These are phyloP conservation scores for Parnassius orleans DNA, from an alignment of 2,888 invertebrate species.

Conservation along the genomic window DNA sequence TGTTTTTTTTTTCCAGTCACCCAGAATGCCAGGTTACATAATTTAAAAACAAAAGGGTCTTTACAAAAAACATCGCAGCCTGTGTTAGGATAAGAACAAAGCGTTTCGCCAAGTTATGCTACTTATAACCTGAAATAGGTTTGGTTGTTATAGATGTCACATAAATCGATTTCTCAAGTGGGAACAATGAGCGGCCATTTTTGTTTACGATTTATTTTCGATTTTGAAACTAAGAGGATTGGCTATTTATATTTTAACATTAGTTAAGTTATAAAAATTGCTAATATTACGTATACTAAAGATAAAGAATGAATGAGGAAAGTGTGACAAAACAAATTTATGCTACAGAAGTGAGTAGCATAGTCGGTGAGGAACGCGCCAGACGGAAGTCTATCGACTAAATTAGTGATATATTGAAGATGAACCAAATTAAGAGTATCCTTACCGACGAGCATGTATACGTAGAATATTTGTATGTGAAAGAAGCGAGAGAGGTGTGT, in stretches of 20 bases:
- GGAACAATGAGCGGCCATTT: conserved; percentile 68
- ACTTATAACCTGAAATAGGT: conserved; percentile 57
- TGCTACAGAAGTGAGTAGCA: too few species aligned
- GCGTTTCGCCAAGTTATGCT: conserved; percentile 62
- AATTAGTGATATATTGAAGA: too few species aligned
- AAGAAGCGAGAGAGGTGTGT: too few species aligned
- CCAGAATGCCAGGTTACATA: conserved; percentile 64
- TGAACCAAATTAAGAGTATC: too few species aligned
- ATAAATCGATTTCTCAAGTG: conserved; percentile 68
- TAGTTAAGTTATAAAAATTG: not conserved
- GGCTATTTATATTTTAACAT: too few species aligned
- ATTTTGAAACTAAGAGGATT: conserved; percentile 19
- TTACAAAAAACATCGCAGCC: conserved; percentile 55
- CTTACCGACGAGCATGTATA: too few species aligned
- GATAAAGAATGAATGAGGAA: too few species aligned
- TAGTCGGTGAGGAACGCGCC: too few species aligned
- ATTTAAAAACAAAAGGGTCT: conserved; percentile 73
- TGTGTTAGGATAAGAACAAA: conserved; percentile 65
- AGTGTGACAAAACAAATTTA: too few species aligned
- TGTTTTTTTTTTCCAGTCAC: conserved; percentile 58
- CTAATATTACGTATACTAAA: too few species aligned
- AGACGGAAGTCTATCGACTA: too few species aligned
- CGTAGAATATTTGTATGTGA: too few species aligned
- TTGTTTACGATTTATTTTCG: conserved; percentile 34
- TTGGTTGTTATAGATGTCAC: conserved; percentile 65